Conservation (phyloP, 2,797 vertebrate genomes). For the Hybognathus amarus region DNA sequence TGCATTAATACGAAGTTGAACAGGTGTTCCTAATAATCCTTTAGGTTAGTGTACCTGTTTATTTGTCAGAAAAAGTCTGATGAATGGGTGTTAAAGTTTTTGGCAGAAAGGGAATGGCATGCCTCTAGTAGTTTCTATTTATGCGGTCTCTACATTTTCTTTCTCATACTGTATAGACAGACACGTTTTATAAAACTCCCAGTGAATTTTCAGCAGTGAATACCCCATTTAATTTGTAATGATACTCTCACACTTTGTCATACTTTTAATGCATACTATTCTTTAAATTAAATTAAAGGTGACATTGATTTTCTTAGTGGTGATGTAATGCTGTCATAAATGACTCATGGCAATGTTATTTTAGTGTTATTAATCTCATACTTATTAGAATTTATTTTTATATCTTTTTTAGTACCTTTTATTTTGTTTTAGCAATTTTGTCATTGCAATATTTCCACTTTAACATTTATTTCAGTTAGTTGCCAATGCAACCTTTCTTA, state of each 20-base stretch:
- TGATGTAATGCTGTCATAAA: not conserved
- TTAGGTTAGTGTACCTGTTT: not conserved
- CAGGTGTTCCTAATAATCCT: too few relatives aligned
- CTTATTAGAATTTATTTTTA: not conserved
- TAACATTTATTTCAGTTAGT: not conserved
- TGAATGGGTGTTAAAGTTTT: not conserved
- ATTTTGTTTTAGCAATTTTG: not conserved
- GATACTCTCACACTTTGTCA: not conserved
- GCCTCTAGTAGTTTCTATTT: too few relatives aligned
- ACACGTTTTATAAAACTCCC: not conserved
- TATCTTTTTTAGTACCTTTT: too few relatives aligned
- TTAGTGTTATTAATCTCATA: not conserved
- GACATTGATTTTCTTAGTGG: not conserved
- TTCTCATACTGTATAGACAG: not conserved
- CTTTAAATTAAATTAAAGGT: not conserved
- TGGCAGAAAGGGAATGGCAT: too few relatives aligned
- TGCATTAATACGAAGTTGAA: too few relatives aligned
- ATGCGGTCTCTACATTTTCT: not conserved
- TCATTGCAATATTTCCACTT: not conserved
- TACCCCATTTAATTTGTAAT: not conserved
- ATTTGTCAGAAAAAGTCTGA: not conserved
- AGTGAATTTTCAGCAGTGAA: not conserved
- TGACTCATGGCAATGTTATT: not conserved
- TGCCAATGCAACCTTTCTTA: not conserved
- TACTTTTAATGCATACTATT: not conserved